Conservation (phyloP, 2,888 invertebrate genomes). For the Lissocephala sabroskyi region DNA sequence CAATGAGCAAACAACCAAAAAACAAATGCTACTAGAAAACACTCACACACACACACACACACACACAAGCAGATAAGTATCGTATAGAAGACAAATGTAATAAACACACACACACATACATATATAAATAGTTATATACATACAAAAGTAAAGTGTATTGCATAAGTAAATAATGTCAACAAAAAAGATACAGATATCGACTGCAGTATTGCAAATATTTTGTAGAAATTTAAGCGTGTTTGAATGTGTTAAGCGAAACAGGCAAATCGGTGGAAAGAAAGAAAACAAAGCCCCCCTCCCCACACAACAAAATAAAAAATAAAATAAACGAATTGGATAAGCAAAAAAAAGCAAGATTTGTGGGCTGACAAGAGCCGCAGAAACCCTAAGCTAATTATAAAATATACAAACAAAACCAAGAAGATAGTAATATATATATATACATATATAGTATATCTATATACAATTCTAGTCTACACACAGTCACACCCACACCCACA, state of each 20-base stretch:
- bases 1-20: slow-evolving; percentile 58
- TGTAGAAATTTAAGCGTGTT: slow-evolving; percentile 70
- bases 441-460: slow-evolving; percentile 17
- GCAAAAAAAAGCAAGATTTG: slow-evolving; percentile 18
- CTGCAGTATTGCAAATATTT: slow-evolving; percentile 71
- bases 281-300: too few species aligned
- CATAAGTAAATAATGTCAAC: slow-evolving; percentile 43
- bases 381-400: slow-evolving; percentile 47
- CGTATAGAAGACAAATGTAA: slow-evolving; percentile 9
- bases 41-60: too few species aligned
- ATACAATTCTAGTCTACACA: slow-evolving; percentile 22
- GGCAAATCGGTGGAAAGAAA: slow-evolving; percentile 10
- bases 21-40: slow-evolving; percentile 47
- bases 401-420: slow-evolving; percentile 33
- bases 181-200: slow-evolving; percentile 61
- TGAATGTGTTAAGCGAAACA: slow-evolving; percentile 39
- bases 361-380: slow-evolving; percentile 21
- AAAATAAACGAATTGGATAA: slow-evolving; percentile 21
- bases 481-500: slow-evolving; percentile 16
- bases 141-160: slow-evolving; percentile 30
- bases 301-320: slow-evolving; percentile 7
- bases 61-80: slow-evolving; percentile 14
- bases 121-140: slow-evolving; percentile 20
- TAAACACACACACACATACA: slow-evolving; percentile 14
- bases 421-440: slow-evolving; percentile 12